Conservation (phyloP, 2,113 vertebrate genomes). For the Asarcornis scutulata region DNA sequence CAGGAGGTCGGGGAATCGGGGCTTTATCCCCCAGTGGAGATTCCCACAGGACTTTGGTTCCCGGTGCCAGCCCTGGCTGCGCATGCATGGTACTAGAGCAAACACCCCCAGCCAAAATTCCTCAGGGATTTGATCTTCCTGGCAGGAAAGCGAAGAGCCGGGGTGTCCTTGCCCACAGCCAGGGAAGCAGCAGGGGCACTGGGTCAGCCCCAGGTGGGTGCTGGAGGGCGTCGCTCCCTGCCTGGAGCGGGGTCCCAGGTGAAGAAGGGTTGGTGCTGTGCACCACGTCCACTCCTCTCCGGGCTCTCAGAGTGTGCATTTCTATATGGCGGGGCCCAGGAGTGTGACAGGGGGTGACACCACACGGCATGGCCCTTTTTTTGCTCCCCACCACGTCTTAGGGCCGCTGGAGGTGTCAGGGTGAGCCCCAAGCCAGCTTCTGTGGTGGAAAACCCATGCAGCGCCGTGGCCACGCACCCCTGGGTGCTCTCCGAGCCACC, state of each 20-base stretch:
- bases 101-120: not conserved
- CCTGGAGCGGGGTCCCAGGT: not conserved
- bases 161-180: not conserved
- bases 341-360: not conserved
- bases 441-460: not conserved
- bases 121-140: slow-evolving; percentile 40
- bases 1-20: accelerated
- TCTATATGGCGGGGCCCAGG: not conserved
- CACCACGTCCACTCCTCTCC: accelerated
- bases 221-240: not conserved
- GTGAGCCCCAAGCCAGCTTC: not conserved
- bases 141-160: not conserved
- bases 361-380: accelerated
- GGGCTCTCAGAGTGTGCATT: not conserved
- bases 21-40: not conserved
- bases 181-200: not conserved
- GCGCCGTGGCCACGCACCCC: not conserved
- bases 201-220: not conserved
- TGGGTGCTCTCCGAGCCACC: not conserved
- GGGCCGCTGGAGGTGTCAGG: accelerated
- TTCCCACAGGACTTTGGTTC: accelerated
- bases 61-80: not conserved
- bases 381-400: not conserved
- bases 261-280: not conserved
- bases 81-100: not conserved